Evolutionary conservation across 2,113 vertebrate species (phyloP), one percentile per base, ranked within the genome.

Genomic region (Cyrtonyx montezumae): DNA sequence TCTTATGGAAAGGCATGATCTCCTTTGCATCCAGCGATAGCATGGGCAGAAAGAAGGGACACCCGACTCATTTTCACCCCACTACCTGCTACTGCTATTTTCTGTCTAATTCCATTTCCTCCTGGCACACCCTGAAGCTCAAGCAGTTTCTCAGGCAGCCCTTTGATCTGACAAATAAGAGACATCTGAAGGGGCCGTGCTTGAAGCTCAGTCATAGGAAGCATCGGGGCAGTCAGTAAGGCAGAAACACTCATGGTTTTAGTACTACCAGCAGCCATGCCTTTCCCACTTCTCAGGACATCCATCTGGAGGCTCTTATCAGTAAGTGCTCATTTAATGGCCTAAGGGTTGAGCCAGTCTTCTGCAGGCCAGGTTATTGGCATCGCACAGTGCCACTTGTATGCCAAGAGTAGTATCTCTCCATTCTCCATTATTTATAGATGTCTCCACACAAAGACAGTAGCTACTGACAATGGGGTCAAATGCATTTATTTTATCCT

Each of bases 301-400:
- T 23, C 46, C 45, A 8, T 45, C 78, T 90, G 66, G 67, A 58
- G 40, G 32, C 12, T 1, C 0, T 40, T 55, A 36, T 1, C 78
- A 36, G 48, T 43, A 1, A 1, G 19, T 11, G 14, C 48, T 40
- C 59, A 3, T 49, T 13, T 78, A 76, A 11, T 82, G 87, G 30
- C 45, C 68, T 46, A 8, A 74, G 42, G 6, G 4, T n/a, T 62
- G 79, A 49, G 25, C 11, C 30, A 53, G 3, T 40, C 28, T 11
- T 59, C 42, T 0, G 0, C 3, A 4, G 28, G 34, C 20, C 73
- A 21, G 9, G 8, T 10, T 69, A 46, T 53, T 46, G 63, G 30
- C 34, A 1, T 56, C 40, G 7, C 42, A 12, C 0, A 0, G 25
- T 66, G 75, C 16, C 1, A 0, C 1, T 45, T 11, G 21, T 7